phyloP scores from a whole-genome alignment of 1,140 invertebrate genomes.

The Cylas formicarius region DNA sequence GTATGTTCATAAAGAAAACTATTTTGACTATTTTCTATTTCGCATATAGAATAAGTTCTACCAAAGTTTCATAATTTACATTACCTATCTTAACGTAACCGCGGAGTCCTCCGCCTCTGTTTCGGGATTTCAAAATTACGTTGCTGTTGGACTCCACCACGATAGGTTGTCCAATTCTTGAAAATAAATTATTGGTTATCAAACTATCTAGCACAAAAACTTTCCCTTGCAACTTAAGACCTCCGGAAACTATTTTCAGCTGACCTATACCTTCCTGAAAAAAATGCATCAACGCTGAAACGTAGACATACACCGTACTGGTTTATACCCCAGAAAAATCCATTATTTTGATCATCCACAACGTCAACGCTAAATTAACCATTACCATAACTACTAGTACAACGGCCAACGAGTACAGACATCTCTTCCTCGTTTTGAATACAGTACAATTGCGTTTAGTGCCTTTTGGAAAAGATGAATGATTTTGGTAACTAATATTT shows the following conservation, averaged over 20 bases:
- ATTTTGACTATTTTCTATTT: no score
- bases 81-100: conserved; percentile 73
- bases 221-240: conserved; percentile 77
- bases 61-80: no score
- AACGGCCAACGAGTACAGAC: conserved; percentile 76
- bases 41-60: no score
- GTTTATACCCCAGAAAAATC: conserved; percentile 86
- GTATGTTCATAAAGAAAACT: no score
- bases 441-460: no score
- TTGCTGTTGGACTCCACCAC: conserved; percentile 78
- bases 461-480: no score
- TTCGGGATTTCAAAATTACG: conserved; percentile 71
- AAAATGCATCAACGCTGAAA: no score
- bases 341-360: conserved; percentile 92
- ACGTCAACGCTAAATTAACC: conserved; percentile 83
- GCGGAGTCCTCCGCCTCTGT: conserved; percentile 58
- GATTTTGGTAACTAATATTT: no score
- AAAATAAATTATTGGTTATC: conserved; percentile 76
- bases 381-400: conserved; percentile 80
- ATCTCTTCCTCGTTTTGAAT: conserved; percentile 85
- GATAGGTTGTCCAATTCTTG: conserved; percentile 70
- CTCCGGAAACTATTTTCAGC: conserved; percentile 78
- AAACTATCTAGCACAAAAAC: conserved; percentile 78
- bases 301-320: no score
- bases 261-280: conserved; percentile 89